Evolutionary conservation across 2,797 vertebrate species (phyloP).

Genomic region (Streptopelia turtur): DNA sequence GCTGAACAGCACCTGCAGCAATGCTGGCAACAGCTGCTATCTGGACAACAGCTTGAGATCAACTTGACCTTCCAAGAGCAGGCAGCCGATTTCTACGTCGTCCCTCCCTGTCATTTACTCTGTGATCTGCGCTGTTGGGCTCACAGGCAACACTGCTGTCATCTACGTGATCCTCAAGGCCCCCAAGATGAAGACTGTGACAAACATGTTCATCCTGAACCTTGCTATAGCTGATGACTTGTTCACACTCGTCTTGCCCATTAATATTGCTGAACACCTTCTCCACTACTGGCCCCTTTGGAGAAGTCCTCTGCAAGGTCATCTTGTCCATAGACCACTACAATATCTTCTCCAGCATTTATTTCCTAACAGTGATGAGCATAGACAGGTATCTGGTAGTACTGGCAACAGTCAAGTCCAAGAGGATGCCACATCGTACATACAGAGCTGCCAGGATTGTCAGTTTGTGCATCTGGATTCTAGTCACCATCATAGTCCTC

Average conservation of each 20-base stretch:
- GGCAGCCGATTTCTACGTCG: slow-evolving; percentile 78
- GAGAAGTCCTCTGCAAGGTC: slow-evolving; percentile 86
- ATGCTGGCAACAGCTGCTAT: neutral
- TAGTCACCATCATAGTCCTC: slow-evolving; percentile 84
- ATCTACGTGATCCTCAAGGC: slow-evolving; percentile 89
- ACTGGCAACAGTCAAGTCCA: slow-evolving; percentile 83
- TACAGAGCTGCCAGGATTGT: slow-evolving; percentile 83
- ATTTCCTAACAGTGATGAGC: slow-evolving; percentile 89
- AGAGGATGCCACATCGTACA: slow-evolving; percentile 83
- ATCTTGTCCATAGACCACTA: slow-evolving; percentile 88
- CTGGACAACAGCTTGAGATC: slow-evolving; percentile 3
- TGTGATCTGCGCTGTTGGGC: slow-evolving; percentile 84
- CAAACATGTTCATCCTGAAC: slow-evolving; percentile 90
- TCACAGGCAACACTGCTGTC: slow-evolving; percentile 86
- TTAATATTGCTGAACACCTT: slow-evolving; percentile 86
- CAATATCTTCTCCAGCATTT: slow-evolving; percentile 91
- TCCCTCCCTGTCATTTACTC: slow-evolving; percentile 86
- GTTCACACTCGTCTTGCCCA: slow-evolving; percentile 86
- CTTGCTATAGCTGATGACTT: slow-evolving; percentile 86
- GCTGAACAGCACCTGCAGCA: neutral
- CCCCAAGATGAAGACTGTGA: slow-evolving; percentile 90
- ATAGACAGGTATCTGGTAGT: slow-evolving; percentile 87
- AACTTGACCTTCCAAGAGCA: slow-evolving; percentile 56
- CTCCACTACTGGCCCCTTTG: slow-evolving; percentile 89
- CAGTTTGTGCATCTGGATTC: slow-evolving; percentile 86